Evolutionary conservation across 2,113 vertebrate genomes (phyloP), one percentile per base, ranked within the genome.

Genomic region (Tragelaphus buxtoni): DNA sequence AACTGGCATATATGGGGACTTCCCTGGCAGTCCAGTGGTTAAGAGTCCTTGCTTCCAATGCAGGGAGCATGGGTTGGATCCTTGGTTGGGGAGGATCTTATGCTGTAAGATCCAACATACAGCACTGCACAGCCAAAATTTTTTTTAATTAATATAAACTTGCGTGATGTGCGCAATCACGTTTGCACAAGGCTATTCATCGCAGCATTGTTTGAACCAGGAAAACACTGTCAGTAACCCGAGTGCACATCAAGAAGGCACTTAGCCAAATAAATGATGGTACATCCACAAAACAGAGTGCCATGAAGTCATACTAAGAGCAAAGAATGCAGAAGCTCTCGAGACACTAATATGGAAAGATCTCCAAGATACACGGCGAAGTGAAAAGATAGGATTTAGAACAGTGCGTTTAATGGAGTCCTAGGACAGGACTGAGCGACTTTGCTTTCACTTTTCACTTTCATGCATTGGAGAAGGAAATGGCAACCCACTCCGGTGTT

Each of bases 251-350:
- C 53, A 14, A 2, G 2, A 60, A 35, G 39, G 42, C 20, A 28
- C 30, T 4, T 3, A 9, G 60, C 12, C 79, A 72, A 65, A 55
- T 39, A 45, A 51, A 9, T 3, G 10, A 24, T 2, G 45, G 60
- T 0, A 9, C 45, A 28, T 4, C 14, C 42, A 9, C 30, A 47
- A 4, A 2, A 1, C 0, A 7, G 24, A n/a, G 42, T 24, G 49
- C n/a, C 42, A 10, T 0, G 14, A 79, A 13, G 17, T 42, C 87
- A 53, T 5, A 53, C 10, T 26, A 10, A 69, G 42, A 45, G 9
- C 22, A 35, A 20, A 51, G 83, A n/a, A 30, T 8, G 9, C 7
- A 35, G 47, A 49, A 45, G 17, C 45, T 30, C 61, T 14, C 2
- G 3, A 11, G 14, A n/a, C 9, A 2, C 5, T 4, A 3, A 8